Percentiles rank a stretch among this genome's conserved stretches.
These are phyloP conservation scores for Apantesis nais DNA, from an alignment of 2,888 invertebrate species.

Conservation along the genomic window DNA sequence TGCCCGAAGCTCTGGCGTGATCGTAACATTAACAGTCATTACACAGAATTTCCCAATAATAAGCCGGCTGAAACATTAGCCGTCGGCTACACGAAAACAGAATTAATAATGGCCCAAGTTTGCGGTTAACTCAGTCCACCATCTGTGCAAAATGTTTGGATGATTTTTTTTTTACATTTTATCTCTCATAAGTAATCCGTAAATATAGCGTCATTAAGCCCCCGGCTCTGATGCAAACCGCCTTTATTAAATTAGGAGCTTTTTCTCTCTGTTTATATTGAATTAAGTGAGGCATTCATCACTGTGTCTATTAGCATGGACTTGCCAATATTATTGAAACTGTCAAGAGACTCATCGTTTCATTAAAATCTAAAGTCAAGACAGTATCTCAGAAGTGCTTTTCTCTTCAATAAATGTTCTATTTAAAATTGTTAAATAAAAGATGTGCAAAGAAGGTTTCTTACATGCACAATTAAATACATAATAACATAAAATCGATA, in stretches of 20 bases:
- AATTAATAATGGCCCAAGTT: slow-evolving; percentile 81
- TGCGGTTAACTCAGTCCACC: slow-evolving; percentile 71
- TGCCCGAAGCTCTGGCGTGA: slow-evolving; percentile 71
- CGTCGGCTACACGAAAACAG: slow-evolving; percentile 76
- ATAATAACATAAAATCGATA: too few relatives aligned
- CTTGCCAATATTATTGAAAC: slow-evolving; percentile 27
- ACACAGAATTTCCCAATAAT: slow-evolving; percentile 82
- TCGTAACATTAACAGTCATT: slow-evolving; percentile 80
- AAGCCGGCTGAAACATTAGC: slow-evolving; percentile 76
- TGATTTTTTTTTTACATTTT: slow-evolving; percentile 63
- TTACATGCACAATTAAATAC: background rate
- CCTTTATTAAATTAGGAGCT: slow-evolving; percentile 53
- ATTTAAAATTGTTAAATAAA: background rate
- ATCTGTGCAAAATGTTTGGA: slow-evolving; percentile 72
- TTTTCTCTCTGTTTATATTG: slow-evolving; percentile 42
- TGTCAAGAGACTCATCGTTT: slow-evolving; percentile 72
- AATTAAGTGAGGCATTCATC: slow-evolving; percentile 64
- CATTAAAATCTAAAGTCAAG: slow-evolving; percentile 66
- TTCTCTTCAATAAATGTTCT: background rate
- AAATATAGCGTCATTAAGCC: slow-evolving; percentile 67
- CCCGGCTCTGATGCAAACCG: slow-evolving; percentile 48
- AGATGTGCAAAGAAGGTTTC: background rate
- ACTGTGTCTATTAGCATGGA: slow-evolving; percentile 75
- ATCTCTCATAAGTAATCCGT: slow-evolving; percentile 59
- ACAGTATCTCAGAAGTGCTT: background rate